Evolutionary conservation across 1,140 invertebrate genomes (phyloP).

Genomic region (Euura lappo): DNA sequence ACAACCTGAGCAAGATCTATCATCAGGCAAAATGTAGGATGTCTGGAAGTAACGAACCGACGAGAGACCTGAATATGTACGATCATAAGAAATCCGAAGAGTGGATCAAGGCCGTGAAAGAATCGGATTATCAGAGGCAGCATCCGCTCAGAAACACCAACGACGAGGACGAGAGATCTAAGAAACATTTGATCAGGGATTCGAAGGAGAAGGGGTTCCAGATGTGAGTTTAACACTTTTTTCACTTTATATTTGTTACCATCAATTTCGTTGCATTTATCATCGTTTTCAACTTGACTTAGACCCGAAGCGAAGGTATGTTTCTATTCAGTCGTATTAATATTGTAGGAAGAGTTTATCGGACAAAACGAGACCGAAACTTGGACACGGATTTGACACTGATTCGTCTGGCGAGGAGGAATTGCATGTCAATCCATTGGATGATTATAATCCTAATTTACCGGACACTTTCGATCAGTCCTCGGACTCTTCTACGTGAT

Average conservation of each 20-base stretch:
- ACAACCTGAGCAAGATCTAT: constrained; percentile 41
- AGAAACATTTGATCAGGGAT: neutral
- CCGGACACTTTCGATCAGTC: constrained; percentile 18
- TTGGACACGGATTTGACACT: constrained; percentile 39
- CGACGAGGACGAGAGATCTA: neutral
- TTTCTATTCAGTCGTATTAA: neutral
- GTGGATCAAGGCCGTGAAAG: constrained; percentile 22
- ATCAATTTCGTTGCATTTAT: neutral
- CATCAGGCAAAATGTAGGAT: constrained; percentile 31
- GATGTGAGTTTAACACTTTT: neutral
- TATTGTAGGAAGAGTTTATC: constrained; percentile 7
- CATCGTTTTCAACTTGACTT: no score
- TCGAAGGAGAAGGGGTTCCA: neutral
- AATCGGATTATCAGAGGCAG: neutral
- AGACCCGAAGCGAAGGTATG: no score
- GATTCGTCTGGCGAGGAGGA: constrained; percentile 36
- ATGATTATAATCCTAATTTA: constrained; percentile 22
- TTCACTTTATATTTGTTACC: neutral
- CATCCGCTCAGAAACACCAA: neutral
- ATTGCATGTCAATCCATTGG: constrained; percentile 1
- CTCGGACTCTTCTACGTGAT: constrained; percentile 3
- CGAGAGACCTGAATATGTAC: constrained; percentile 35
- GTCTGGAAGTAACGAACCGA: constrained; percentile 3
- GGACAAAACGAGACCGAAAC: constrained; percentile 21
- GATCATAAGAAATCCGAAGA: constrained; percentile 32